Base-by-base conservation (phyloP, 2,888 invertebrate species). In the Pocota personata region DNA sequence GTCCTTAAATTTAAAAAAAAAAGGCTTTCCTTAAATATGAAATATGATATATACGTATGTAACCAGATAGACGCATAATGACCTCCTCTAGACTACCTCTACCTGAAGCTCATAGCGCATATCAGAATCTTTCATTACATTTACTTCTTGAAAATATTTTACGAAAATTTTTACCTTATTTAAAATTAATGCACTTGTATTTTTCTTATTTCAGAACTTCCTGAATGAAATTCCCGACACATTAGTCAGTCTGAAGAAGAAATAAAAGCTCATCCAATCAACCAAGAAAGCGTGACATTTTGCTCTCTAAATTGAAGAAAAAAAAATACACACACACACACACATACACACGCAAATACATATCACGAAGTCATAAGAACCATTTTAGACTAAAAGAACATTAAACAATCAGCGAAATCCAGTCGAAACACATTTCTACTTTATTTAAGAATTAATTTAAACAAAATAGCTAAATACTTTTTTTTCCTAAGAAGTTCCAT, bases 171-270 rank as follows among this genome's bases (percentile, higher is more conserved):
- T n/a, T n/a, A n/a, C n/a, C n/a, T n/a, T 24, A 24, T 24, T 24
- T 3, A 32, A 43, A 55, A 66, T 16, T 50, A 52, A 58, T 30
- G 58, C 48, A 16, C 37, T 52, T 43, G 64, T 16, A 73, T 32
- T 72, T 80, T 87, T 86, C 24, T 52, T n/a, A 83, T 92, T 91
- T 14, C 89, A 93, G 93, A 93, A 93, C 82, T 92, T 92, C 82
- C 90, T 93, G 69, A 93, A 93, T 79, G 93, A 93, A 89, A 92
- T 93, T 76, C 91, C 92, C 48, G 93, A 93, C 71, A 92, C 93
- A 88, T 88, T 92, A 89, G 90, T 91, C 86, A 92, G 90, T 88
- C 92, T 91, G 87, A 93, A 90, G 88, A 92, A 92, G 88, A 91
- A 90, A 89, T 83, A 77, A 75, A 37, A 16, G 52, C 12, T 40